Evolutionary conservation across 2,113 vertebrate species (phyloP).

Genomic region (Raja brachyura): DNA sequence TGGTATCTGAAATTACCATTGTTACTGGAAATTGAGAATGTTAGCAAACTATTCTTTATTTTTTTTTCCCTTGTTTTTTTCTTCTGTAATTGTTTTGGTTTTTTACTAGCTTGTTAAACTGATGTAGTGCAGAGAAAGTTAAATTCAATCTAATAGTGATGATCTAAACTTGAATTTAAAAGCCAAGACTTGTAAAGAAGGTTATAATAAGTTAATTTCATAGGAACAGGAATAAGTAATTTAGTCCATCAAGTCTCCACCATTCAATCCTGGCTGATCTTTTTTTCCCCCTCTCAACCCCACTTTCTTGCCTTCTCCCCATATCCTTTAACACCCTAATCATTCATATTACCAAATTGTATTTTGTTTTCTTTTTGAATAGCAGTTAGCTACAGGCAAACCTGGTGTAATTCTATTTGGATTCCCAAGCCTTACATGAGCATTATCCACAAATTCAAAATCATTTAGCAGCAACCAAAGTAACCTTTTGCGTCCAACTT

Average conservation of each 20-base stretch:
- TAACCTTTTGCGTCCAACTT: background rate
- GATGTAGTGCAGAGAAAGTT: background rate
- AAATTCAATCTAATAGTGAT: background rate
- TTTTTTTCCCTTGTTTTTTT: background rate
- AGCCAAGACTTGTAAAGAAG: background rate
- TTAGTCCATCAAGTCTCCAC: too few species aligned
- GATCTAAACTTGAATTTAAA: background rate
- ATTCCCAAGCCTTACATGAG: background rate
- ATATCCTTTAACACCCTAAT: background rate
- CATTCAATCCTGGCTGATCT: too few species aligned
- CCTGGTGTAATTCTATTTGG: background rate
- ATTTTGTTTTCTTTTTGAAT: background rate
- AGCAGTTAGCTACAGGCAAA: background rate
- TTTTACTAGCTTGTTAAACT: background rate
- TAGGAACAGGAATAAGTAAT: too few species aligned
- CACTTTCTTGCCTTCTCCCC: too few species aligned
- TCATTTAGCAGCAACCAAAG: background rate
- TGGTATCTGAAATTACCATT: background rate
- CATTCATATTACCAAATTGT: background rate
- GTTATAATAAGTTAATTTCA: background rate
- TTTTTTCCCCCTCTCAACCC: too few species aligned
- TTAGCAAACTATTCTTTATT: background rate
- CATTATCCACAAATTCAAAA: background rate
- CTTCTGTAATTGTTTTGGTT: background rate
- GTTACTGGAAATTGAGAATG: background rate